phyloP scores from a whole-genome alignment of 1,140 invertebrate species.

The Scaptomyza montana region DNA sequence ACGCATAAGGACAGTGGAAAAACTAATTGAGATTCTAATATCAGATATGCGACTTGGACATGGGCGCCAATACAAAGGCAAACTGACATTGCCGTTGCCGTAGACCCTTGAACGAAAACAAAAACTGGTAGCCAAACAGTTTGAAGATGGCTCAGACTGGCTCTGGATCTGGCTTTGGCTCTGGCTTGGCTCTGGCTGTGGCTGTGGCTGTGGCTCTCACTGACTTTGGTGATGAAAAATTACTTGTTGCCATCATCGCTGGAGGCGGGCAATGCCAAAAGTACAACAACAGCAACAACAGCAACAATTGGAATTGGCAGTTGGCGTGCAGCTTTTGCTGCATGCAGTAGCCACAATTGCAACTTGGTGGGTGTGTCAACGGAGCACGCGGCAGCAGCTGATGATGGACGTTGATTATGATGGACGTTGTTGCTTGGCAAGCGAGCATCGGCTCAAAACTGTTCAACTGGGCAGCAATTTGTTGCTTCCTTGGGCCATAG shows the following conservation, averaged over 20 bases:
- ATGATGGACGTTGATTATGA: constrained; percentile 82
- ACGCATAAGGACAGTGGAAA: constrained; percentile 71
- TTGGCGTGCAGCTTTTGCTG: constrained; percentile 48
- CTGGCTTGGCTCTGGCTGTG: background rate
- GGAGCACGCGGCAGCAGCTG: constrained; percentile 73
- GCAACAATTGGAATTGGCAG: constrained; percentile 46
- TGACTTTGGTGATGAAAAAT: constrained; percentile 72
- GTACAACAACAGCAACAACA: constrained; percentile 32
- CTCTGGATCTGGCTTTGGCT: constrained; percentile 11
- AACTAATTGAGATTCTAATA: constrained; percentile 81
- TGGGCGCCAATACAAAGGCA: constrained; percentile 59
- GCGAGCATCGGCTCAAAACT: constrained; percentile 29
- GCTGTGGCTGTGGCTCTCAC: background rate
- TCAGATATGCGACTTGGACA: constrained; percentile 67
- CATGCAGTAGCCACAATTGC: constrained; percentile 44
- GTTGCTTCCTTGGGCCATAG: constrained; percentile 44
- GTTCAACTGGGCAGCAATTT: constrained; percentile 56
- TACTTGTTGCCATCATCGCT: constrained; percentile 72
- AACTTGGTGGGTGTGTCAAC: constrained; percentile 61
- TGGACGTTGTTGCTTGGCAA: constrained; percentile 67
- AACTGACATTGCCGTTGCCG: background rate
- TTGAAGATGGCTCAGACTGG: constrained; percentile 47
- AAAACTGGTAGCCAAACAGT: constrained; percentile 56
- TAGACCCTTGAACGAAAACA: constrained; percentile 12
- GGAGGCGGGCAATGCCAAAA: constrained; percentile 60